Conservation (phyloP, 2,888 invertebrate species). For the Aphrophora alni region DNA sequence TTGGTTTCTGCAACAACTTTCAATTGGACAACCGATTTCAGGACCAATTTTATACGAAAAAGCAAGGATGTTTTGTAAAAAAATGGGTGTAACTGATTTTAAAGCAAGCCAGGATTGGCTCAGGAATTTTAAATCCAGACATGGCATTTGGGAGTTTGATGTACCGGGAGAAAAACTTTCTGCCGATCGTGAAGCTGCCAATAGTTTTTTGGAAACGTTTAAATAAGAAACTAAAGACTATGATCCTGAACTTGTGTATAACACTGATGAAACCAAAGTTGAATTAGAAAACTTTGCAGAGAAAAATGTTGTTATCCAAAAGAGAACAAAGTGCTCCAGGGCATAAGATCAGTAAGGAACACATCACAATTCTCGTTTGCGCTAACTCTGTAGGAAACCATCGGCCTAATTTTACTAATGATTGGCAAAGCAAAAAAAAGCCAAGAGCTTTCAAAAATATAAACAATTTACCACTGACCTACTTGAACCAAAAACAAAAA, state of each 20-base stretch:
- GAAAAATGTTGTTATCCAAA: slow-evolving; percentile 50
- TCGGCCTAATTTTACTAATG: slow-evolving; percentile 23
- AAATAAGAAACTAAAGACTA: neutral
- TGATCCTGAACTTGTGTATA: slow-evolving; percentile 47
- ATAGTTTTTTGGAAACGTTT: neutral
- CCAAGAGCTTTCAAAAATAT: too few relatives aligned
- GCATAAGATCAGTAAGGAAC: slow-evolving; percentile 54
- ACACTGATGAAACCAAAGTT: slow-evolving; percentile 50
- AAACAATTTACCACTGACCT: too few relatives aligned
- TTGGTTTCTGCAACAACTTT: neutral
- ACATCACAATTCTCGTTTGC: neutral
- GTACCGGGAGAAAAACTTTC: neutral
- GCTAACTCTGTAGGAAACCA: slow-evolving; percentile 31
- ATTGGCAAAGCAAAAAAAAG: too few relatives aligned
- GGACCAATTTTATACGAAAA: neutral
- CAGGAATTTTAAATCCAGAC: neutral
- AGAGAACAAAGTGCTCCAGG: slow-evolving; percentile 51
- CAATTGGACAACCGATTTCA: neutral
- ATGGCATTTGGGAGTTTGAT: neutral
- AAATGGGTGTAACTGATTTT: too few relatives aligned
- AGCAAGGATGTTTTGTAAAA: too few relatives aligned
- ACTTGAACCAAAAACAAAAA: too few relatives aligned
- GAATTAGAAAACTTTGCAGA: slow-evolving; percentile 40
- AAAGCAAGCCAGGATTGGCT: neutral
- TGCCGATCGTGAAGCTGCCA: neutral